Conservation (phyloP, 2,113 vertebrate genomes). For the Aphyosemion australe region DNA sequence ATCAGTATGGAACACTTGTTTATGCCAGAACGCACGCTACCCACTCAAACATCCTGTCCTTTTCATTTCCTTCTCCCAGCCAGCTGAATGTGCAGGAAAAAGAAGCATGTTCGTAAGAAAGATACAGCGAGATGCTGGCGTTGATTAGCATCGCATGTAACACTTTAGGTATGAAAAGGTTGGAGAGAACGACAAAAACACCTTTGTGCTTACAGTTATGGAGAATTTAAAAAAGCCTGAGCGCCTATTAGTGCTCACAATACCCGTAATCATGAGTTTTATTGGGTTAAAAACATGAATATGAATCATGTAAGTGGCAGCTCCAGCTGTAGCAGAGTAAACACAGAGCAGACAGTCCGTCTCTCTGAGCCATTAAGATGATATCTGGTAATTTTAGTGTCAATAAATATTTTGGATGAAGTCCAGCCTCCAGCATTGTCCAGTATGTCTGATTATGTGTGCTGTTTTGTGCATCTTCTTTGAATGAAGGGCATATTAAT, state of each 20-base stretch:
- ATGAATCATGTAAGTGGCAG: conserved; percentile 23
- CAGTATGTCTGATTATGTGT: conserved; percentile 8
- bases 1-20: conserved; percentile 51
- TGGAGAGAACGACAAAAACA: not conserved
- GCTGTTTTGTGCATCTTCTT: conserved; percentile 11
- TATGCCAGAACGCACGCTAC: conserved; percentile 49
- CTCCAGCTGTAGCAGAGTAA: conserved; percentile 9
- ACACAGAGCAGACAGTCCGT: conserved; percentile 3
- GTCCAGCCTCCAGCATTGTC: not conserved
- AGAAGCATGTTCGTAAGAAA: conserved; percentile 41
- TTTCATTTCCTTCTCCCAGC: conserved; percentile 46
- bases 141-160: conserved; percentile 46
- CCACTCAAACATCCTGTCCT: conserved; percentile 64
- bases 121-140: conserved; percentile 28
- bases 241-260: conserved; percentile 17
- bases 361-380: not conserved
- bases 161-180: conserved; percentile 32
- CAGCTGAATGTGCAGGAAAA: conserved; percentile 45
- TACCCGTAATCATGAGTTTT: conserved; percentile 25
- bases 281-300: conserved; percentile 14
- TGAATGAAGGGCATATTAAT: conserved; percentile 31
- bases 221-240: conserved; percentile 9
- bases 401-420: conserved; percentile 27
- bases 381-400: conserved; percentile 15
- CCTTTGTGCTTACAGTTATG: conserved; percentile 2